Conservation (phyloP, 2,888 invertebrate species). For the Dicycla oo region DNA sequence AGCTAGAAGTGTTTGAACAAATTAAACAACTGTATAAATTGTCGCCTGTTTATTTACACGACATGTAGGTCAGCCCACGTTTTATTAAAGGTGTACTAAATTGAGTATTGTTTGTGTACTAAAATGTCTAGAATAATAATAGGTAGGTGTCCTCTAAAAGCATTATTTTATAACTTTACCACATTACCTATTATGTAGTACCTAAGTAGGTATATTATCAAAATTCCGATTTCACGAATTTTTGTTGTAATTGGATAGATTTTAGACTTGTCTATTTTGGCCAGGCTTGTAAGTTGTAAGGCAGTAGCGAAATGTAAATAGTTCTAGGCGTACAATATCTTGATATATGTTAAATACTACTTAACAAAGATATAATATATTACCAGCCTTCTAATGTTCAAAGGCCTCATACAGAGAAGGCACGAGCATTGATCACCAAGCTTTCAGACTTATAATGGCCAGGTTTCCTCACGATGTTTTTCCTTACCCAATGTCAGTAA, state of each 20-base stretch:
- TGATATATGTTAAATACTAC: not conserved
- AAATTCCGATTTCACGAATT: not conserved
- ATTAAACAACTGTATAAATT: constrained; percentile 52
- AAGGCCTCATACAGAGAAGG: too few species aligned
- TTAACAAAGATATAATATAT: too few species aligned
- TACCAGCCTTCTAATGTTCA: too few species aligned
- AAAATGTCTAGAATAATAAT: not conserved
- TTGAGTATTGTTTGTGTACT: constrained; percentile 36
- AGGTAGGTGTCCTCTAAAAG: not conserved
- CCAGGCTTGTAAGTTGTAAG: not conserved
- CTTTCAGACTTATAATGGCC: too few species aligned
- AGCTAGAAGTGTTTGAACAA: constrained; percentile 39
- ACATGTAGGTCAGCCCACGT: constrained; percentile 46
- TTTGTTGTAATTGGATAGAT: not conserved
- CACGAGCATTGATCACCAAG: too few species aligned
- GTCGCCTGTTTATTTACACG: constrained; percentile 36
- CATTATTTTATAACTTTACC: not conserved
- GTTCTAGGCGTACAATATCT: not conserved
- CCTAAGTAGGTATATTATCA: too few species aligned
- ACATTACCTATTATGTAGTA: not conserved
- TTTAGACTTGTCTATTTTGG: not conserved
- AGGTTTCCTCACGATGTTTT: too few species aligned
- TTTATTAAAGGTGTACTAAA: constrained; percentile 39
- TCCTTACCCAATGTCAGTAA: too few species aligned
- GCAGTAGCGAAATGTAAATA: not conserved